Base-by-base conservation (phyloP, 2,113 vertebrate genomes). In the Forbesichthys papilliferus region DNA sequence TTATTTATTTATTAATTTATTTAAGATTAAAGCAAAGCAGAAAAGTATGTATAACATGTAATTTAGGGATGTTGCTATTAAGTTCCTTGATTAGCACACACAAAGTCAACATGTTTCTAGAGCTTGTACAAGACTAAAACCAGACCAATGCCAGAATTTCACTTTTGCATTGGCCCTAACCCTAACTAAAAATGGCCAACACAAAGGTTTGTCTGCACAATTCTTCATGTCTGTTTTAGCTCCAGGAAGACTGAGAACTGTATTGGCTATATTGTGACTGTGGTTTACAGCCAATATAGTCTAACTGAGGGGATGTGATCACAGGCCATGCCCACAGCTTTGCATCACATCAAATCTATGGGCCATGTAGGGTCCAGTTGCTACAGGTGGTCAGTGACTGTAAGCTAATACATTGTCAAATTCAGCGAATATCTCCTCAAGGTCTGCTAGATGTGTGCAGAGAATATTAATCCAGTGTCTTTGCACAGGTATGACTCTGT, bases 281-380 rank as follows among this genome's bases (percentile, higher is more conserved):
- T 84, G 83, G 68, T 60, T 80, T 80, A 74, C 72, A 80, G 72
- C 84, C 75, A 81, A 67, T 74, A 75, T 27, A 74, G 76, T 73
- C 71, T 79, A 73, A 82, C 85, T 70, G 68, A 84, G 83, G 60
- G 59, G 85, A 86, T 80, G 75, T 84, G 78, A 78, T 66, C 81
- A 72, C 65, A 42, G 48, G 84, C 81, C 54, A 76, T 77, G 78
- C 86, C 74, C 75, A 61, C 69, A 80, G 77, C 73, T 72, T 77
- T 61, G 69, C 82, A 78, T 51, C 20, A 70, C 66, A 55, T 80
- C 61, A 46, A 27, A 27, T 1, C 2, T 27, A 3, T 27, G 27
- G 81, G 84, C 88, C 88, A 87, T 54, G 48, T 57, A 73, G 58
- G 88, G 85, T 86, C 72, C 85, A 85, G 61, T 48, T 49, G 5